phyloP scores from a whole-genome alignment of 2,113 vertebrate species.

The Mastomys natalensis region DNA sequence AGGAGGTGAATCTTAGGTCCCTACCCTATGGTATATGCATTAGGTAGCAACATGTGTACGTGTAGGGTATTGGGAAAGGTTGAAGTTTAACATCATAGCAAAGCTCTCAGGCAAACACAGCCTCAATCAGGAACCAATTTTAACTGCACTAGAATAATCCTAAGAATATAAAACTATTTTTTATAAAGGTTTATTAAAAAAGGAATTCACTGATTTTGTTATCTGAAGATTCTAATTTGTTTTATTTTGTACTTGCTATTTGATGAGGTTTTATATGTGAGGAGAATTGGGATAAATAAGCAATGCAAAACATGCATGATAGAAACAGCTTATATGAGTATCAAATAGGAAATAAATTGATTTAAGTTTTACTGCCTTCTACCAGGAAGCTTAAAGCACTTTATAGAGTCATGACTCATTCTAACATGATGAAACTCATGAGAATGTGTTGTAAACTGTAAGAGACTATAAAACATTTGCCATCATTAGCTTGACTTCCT shows the following conservation, averaged over 20 bases:
- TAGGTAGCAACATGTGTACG: background rate
- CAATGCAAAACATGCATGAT: background rate
- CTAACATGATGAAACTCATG: background rate
- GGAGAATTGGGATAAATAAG: background rate
- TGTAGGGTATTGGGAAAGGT: background rate
- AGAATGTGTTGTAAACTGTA: constrained; percentile 20
- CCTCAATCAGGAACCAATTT: background rate
- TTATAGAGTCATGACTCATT: background rate
- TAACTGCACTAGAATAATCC: background rate
- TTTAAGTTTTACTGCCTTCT: background rate
- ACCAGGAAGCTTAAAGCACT: background rate
- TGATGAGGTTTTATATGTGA: background rate
- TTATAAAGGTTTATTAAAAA: background rate
- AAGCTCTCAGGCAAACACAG: background rate
- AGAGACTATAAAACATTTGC: background rate
- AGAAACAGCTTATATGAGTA: background rate
- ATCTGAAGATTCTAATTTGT: background rate
- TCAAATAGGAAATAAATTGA: background rate
- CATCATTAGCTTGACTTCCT: background rate
- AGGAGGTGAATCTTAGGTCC: background rate
- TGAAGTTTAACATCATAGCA: background rate
- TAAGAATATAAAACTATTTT: background rate
- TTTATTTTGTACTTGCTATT: background rate
- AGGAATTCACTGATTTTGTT: background rate
- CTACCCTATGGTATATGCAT: background rate